Evolutionary conservation across 2,888 invertebrate species (phyloP).

Genomic region (Actias luna): DNA sequence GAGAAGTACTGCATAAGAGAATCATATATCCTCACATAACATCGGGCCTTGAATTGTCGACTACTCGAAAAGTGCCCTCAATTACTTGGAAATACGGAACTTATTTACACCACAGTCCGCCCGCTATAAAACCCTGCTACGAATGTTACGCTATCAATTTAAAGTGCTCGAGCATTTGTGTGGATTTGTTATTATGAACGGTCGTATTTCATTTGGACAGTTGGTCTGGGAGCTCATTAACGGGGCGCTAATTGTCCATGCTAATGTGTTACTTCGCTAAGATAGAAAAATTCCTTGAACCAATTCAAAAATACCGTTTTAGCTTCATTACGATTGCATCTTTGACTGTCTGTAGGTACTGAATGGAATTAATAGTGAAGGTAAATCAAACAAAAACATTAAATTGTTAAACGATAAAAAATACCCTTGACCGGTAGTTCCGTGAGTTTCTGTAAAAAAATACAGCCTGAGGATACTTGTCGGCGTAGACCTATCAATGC

Average conservation of each 20-base stretch:
- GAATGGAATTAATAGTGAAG: conserved; percentile 16
- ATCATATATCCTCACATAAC: conserved; percentile 27
- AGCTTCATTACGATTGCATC: conserved; percentile 14
- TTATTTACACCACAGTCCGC: conserved; percentile 41
- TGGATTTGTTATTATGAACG: conserved; percentile 29
- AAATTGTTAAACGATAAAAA: conserved; percentile 10
- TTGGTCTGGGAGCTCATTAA: conserved; percentile 71
- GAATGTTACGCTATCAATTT: conserved; percentile 52
- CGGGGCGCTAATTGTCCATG: conserved; percentile 71
- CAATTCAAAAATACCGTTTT: conserved; percentile 58
- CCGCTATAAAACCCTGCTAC: conserved; percentile 52
- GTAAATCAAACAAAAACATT: conserved; percentile 13
- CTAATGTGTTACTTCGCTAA: conserved; percentile 66
- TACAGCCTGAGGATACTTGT: background rate
- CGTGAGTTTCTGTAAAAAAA: conserved; percentile 2
- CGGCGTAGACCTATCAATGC: conserved; percentile 1
- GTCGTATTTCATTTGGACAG: conserved; percentile 49
- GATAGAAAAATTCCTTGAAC: conserved; percentile 71
- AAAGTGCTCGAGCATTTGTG: conserved; percentile 43
- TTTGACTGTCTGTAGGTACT: conserved; percentile 17
- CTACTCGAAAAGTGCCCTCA: conserved; percentile 48
- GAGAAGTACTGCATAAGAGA: conserved; percentile 28
- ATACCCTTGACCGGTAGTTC: conserved; percentile 15
- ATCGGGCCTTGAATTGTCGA: conserved; percentile 19
- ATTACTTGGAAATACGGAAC: conserved; percentile 53